Evolutionary conservation across 1,140 invertebrate species (phyloP).

Genomic region (Coptotermes formosanus): DNA sequence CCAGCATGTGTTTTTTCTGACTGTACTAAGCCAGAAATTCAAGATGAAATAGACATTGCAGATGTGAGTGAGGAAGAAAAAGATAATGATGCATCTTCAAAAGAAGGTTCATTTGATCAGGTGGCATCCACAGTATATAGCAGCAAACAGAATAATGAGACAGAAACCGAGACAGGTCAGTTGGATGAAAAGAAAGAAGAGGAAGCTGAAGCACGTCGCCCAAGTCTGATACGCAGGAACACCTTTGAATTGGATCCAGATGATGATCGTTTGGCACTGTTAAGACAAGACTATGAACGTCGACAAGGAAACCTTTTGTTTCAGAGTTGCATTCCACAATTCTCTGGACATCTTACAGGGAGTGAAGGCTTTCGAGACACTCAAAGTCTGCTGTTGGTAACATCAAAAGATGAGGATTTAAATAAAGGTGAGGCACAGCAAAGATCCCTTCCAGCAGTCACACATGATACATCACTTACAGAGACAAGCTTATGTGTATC

Average conservation of each 20-base stretch:
- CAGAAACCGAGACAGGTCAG: not conserved
- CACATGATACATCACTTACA: not conserved
- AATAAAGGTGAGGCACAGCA: not conserved
- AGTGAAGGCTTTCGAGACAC: constrained; percentile 40
- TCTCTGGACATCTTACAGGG: constrained; percentile 52
- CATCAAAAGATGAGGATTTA: constrained; percentile 16
- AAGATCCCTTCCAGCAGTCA: constrained; percentile 4
- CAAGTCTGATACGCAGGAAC: constrained; percentile 51
- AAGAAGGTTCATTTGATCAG: too few species aligned
- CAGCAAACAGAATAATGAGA: not conserved
- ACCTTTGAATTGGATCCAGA: constrained; percentile 53
- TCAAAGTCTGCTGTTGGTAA: constrained; percentile 15
- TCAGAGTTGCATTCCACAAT: constrained; percentile 53
- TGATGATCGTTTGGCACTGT: constrained; percentile 47
- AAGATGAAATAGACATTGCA: not conserved
- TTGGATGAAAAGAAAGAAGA: constrained; percentile 12
- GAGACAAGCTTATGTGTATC: not conserved
- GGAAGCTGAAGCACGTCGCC: constrained; percentile 40
- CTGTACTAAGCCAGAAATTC: not conserved
- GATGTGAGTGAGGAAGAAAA: not conserved
- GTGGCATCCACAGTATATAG: not conserved
- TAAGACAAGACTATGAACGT: constrained; percentile 58
- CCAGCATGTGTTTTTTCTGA: not conserved
- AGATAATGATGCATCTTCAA: not conserved
- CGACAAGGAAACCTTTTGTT: constrained; percentile 58